Percentiles rank a stretch among this genome's conserved stretches.
phyloP scores from a whole-genome alignment of 37 sponge, comb jelly and placozoan genomes.

The Tethya wilhelma region DNA sequence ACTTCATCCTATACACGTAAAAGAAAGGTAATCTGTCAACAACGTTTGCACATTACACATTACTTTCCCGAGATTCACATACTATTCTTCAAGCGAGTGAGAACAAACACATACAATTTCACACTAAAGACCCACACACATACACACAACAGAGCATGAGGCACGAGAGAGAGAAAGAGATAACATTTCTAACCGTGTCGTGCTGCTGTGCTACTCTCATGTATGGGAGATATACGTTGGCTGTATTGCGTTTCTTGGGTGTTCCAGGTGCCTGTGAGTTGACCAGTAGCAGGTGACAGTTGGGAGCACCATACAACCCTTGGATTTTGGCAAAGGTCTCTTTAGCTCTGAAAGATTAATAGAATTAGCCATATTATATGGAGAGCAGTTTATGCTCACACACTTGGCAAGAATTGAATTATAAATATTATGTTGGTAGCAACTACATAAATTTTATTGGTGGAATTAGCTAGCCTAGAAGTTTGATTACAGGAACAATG shows the following conservation, averaged over 20 bases:
- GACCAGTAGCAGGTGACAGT: constrained; percentile 53
- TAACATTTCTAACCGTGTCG: not conserved
- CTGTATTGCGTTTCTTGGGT: constrained; percentile 20
- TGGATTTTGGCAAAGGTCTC: constrained; percentile 37
- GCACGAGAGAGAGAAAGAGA: not conserved
- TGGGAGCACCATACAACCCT: constrained; percentile 38
- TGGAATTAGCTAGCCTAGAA: too few species aligned
- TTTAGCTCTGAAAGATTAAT: constrained; percentile 62
- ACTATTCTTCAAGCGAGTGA: not conserved
- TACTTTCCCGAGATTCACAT: too few species aligned
- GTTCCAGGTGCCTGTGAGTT: constrained; percentile 74
- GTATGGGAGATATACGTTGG: not conserved
- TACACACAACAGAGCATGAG: not conserved
- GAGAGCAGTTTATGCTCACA: too few species aligned
- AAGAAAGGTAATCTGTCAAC: not conserved
- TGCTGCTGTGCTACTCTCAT: not conserved
- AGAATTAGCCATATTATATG: too few species aligned
- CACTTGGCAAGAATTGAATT: not conserved
- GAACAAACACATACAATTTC: not conserved
- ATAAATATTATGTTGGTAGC: not conserved
- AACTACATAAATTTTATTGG: not conserved
- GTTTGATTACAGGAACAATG: too few species aligned
- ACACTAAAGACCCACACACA: not conserved
- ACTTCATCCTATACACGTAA: constrained; percentile 34
- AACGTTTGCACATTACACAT: too few species aligned